phyloP scores from a whole-genome alignment of 2,888 invertebrate genomes.

The Euclidia mi region DNA sequence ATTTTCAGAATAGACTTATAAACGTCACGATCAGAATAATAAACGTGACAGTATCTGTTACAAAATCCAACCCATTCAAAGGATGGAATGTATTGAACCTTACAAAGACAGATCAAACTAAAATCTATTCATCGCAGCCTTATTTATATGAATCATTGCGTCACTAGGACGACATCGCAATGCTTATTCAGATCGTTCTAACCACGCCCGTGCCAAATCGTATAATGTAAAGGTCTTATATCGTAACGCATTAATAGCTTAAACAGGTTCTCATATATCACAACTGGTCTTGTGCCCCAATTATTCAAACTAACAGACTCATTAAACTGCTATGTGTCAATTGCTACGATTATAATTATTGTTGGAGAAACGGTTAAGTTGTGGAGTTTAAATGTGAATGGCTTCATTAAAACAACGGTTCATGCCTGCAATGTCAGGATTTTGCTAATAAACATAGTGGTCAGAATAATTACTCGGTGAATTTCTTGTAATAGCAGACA shows the following conservation, averaged over 20 bases:
- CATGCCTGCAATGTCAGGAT: slow-evolving; percentile 35
- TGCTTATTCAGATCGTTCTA: slow-evolving; percentile 44
- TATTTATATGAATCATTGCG: slow-evolving; percentile 37
- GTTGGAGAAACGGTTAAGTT: slow-evolving; percentile 22
- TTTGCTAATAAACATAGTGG: slow-evolving; percentile 2
- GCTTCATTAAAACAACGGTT: slow-evolving; percentile 40
- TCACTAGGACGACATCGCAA: slow-evolving; percentile 45
- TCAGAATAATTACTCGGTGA: not conserved
- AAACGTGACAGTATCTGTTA: not conserved
- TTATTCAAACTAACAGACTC: slow-evolving; percentile 42
- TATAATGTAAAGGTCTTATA: slow-evolving; percentile 56
- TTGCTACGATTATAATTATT: slow-evolving; percentile 34
- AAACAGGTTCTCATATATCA: slow-evolving; percentile 52
- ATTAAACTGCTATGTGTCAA: slow-evolving; percentile 40
- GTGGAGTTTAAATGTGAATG: slow-evolving; percentile 19
- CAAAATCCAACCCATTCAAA: slow-evolving; percentile 1
- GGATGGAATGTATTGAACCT: slow-evolving; percentile 9
- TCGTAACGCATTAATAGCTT: slow-evolving; percentile 40
- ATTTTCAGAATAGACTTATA: not conserved
- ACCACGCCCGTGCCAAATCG: slow-evolving; percentile 56
- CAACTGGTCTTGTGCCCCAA: slow-evolving; percentile 39
- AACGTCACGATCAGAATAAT: not conserved
- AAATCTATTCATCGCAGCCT: slow-evolving; percentile 28
- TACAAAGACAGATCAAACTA: slow-evolving; percentile 24
- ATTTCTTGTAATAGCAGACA: not conserved